Base-by-base conservation (phyloP, 2,888 invertebrate genomes). In the Lutraria lutraria region DNA sequence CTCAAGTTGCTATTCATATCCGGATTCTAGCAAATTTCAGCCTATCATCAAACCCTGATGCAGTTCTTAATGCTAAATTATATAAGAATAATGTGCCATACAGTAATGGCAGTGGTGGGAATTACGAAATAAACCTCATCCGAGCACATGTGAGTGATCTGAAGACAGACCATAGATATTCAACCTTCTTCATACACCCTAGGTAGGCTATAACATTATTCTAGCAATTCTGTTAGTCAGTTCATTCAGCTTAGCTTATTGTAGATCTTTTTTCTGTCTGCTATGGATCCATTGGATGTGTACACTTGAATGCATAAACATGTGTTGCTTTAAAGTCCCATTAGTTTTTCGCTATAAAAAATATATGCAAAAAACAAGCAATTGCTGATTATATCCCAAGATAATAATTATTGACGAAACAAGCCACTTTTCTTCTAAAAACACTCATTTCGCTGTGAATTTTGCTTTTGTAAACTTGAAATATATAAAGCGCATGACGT, bases 131-230 rank as follows among this genome's bases (percentile, higher is more conserved):
- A 60, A 34, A 34, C 52, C 21, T 81, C 88, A 54, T 83, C 68
- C 13, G 34, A 80, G 82, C 79, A 3, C 87, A 90, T 85, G 87
- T 90, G 85, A 25, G 68, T 12, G 81, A 89, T 53, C 19, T 10
- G 10, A 68, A 85, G 25, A 12, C 25, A 29, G 94, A 95, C 81
- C 95, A 95, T 80, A 90, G 91, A 72, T 31, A 84, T 0, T 95
- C 94, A 83, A 95, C 95, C 4, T 93, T 95, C 89, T 94, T 92
- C 85, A 88, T 94, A 19, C 81, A 85, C 53, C 34, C 85, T 34
- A 84, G 89, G 94, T 94, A 88, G 91, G 90, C 86, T 2, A 19
- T 16, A n/a, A 83, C 31, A 19, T 16, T 76, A 15, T 31, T n/a
- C 21, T 8, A 43, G 43, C 43, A 43, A 2, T 43, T 43, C 8